phyloP scores from a whole-genome alignment of 2,888 invertebrate species.

The Teleiodes luculella region DNA sequence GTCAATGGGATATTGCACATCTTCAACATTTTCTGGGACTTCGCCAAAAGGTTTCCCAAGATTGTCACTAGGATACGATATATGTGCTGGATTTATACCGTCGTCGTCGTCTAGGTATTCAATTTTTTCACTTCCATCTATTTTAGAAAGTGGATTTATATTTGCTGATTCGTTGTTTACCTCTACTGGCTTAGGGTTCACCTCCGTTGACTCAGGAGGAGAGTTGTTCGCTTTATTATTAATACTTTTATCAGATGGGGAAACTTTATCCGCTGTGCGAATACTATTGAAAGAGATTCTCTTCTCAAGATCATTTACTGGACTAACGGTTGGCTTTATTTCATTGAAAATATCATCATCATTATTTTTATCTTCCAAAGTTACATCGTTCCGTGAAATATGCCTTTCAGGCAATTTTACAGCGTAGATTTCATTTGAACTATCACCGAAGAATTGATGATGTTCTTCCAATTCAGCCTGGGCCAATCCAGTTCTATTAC shows the following conservation, averaged over 20 bases:
- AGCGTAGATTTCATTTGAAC: background rate
- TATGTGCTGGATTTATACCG: constrained; percentile 4
- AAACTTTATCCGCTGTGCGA: no score
- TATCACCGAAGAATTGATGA: background rate
- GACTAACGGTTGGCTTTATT: no score
- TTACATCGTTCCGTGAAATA: background rate
- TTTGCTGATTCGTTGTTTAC: background rate
- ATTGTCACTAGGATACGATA: background rate
- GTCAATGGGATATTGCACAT: constrained; percentile 31
- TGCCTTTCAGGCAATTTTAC: background rate
- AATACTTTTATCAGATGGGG: no score
- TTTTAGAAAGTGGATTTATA: constrained; percentile 7
- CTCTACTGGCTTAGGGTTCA: background rate
- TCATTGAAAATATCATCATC: no score
- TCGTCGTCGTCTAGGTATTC: background rate
- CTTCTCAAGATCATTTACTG: no score
- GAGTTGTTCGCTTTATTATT: no score
- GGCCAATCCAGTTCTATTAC: background rate
- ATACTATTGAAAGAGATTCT: no score
- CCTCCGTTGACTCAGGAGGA: no score
- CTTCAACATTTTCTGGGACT: constrained; percentile 18
- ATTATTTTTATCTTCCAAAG: no score
- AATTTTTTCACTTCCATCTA: constrained; percentile 3
- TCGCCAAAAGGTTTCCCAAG: background rate
- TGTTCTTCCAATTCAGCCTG: background rate